Base-by-base conservation (phyloP, 2,797 vertebrate species). In the Bryconaethiops microstoma region DNA sequence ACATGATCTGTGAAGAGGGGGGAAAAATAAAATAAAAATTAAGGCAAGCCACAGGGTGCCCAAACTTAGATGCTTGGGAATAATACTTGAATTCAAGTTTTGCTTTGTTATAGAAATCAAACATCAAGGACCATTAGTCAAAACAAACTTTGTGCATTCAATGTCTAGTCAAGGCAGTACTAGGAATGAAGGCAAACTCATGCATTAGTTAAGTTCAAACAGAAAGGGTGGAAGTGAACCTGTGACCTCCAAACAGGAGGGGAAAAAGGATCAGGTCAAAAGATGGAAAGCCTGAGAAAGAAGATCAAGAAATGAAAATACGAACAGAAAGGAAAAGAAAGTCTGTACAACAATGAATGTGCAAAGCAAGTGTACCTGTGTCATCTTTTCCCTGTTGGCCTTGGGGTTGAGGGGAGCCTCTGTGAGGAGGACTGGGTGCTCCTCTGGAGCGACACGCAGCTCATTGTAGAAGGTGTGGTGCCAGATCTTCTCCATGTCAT, bases 401-500 rank as follows among this genome's bases (percentile, higher is more conserved):
- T 97, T 97, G 83, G 96, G 96, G 88, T 97, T 97, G 87, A 97
- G 93, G 74, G 90, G 97, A 83, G 97, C 97, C 92, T 99, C 98
- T 8, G 98, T 99, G 73, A 99, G 96, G 89, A 99, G 89, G 89
- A 99, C 97, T 0, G 98, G 98, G 92, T 99, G 98, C 91, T 99
- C 98, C 90, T 99, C 96, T 0, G 98, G 98, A 84, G 97, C 97
- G 65, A 98, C 98, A 88, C 96, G 91, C 91, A 99, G 94, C 94
- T 99, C 97, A 0, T 99, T 99, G 94, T 99, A 99, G 90, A 99
- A 99, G 40, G 97, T 98, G 91, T 99, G 94, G 83, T 96, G 95
- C 95, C 95, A 96, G 92, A 96, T 96, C 91, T 96, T 96, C 91
- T 96, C 95, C 95, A 96, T 96, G 86, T 96, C 95, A 12, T 96